phyloP scores from a whole-genome alignment of 2,797 vertebrate species.

The Vipera latastei region DNA sequence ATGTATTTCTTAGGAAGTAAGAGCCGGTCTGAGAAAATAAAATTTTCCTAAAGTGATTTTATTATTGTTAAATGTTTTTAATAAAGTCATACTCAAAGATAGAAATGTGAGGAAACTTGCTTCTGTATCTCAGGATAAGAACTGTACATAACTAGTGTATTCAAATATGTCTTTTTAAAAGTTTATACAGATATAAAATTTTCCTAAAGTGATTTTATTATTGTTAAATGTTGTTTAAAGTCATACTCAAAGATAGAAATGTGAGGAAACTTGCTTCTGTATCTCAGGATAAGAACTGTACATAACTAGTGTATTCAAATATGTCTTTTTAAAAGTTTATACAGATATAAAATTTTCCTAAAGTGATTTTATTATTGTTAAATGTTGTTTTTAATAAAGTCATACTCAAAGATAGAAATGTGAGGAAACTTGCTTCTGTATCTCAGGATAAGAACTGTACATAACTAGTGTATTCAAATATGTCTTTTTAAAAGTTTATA shows the following conservation, averaged over 20 bases:
- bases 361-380: not conserved
- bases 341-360: not conserved
- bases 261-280: no score
- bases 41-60: not conserved
- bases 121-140: not conserved
- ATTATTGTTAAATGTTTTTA: not conserved
- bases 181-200: not conserved
- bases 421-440: not conserved
- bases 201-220: no score
- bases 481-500: not conserved
- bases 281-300: no score
- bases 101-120: not conserved
- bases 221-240: no score
- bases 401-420: not conserved
- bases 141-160: not conserved
- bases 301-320: no score
- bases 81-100: not conserved
- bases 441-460: not conserved
- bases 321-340: no score
- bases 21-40: not conserved
- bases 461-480: not conserved
- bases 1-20: slow-evolving; percentile 1
- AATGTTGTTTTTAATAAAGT: not conserved
- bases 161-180: not conserved
- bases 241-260: no score